phyloP scores from a whole-genome alignment of 2,888 invertebrate genomes.

The Cosmorhoe ocellata region DNA sequence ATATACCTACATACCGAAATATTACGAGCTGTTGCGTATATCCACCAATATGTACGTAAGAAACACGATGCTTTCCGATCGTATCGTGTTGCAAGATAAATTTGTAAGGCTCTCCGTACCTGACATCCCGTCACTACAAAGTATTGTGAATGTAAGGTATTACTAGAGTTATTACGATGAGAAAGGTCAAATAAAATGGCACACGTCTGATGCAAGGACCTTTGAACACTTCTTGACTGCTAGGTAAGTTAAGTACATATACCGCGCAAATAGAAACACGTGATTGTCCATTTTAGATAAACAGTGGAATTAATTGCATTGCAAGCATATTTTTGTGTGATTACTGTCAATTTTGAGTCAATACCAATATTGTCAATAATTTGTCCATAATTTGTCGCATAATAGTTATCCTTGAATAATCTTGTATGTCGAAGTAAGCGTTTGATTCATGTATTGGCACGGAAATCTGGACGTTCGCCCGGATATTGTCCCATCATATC shows the following conservation, averaged over 20 bases:
- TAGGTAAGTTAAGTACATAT: background rate
- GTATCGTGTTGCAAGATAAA: slow-evolving; percentile 19
- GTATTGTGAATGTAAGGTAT: slow-evolving; percentile 9
- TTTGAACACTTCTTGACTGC: background rate
- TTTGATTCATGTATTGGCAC: slow-evolving; percentile 55
- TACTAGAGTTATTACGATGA: background rate
- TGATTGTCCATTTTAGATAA: background rate
- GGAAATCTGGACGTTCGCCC: slow-evolving; percentile 56
- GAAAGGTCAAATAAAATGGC: slow-evolving; percentile 3
- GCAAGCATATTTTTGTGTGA: background rate
- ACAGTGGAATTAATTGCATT: background rate
- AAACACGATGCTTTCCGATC: slow-evolving; percentile 11
- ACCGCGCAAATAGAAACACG: background rate
- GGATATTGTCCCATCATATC: slow-evolving; percentile 51
- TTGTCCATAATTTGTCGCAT: slow-evolving; percentile 10
- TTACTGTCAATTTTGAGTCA: too few relatives aligned
- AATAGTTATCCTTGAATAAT: slow-evolving; percentile 21
- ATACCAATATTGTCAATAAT: background rate
- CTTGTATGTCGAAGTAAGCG: slow-evolving; percentile 35
- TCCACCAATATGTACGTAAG: background rate
- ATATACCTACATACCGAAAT: too few relatives aligned
- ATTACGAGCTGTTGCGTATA: background rate
- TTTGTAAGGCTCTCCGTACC: slow-evolving; percentile 12
- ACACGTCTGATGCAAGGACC: slow-evolving; percentile 2
- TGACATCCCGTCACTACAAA: slow-evolving; percentile 13